Percentiles rank a stretch among this genome's conserved stretches.
Evolutionary conservation across 2,888 invertebrate species (phyloP).

Genomic region (Tiphia femorata): DNA sequence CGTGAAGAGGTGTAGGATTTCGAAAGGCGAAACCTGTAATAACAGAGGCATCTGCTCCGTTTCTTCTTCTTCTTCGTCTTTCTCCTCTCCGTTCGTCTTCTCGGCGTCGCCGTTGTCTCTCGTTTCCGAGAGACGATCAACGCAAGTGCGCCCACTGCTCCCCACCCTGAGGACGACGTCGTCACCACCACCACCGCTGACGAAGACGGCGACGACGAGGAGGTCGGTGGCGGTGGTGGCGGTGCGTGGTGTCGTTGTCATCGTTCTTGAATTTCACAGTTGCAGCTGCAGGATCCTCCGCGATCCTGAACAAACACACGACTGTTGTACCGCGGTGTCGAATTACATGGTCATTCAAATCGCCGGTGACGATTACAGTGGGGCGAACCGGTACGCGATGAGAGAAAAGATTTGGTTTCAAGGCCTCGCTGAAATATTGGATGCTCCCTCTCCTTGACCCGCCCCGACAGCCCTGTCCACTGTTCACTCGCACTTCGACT

Average conservation of each 20-base stretch:
- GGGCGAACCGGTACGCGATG: too few relatives aligned
- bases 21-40: constrained; percentile 61
- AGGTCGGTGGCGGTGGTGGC: too few relatives aligned
- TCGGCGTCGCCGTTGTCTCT: background rate
- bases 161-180: too few relatives aligned
- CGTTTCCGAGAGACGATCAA: too few relatives aligned
- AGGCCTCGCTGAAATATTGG: too few relatives aligned
- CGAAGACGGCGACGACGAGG: too few relatives aligned
- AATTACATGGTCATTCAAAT: constrained; percentile 29
- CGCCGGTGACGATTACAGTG: constrained; percentile 21
- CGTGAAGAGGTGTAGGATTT: constrained; percentile 55
- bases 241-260: constrained; percentile 1
- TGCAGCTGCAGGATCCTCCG: constrained; percentile 51
- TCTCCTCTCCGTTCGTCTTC: background rate
- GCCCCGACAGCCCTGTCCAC: too few relatives aligned
- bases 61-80: constrained; percentile 33
- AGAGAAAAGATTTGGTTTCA: too few relatives aligned
- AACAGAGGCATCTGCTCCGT: constrained; percentile 58
- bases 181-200: too few relatives aligned
- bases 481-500: too few relatives aligned
- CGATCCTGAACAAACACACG: constrained; percentile 22
- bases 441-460: too few relatives aligned
- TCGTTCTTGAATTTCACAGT: constrained; percentile 43
- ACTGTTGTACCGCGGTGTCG: constrained; percentile 31
- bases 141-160: too few relatives aligned